A percentile compares a stretch with the other conserved stretches of the same genome.
phyloP scores from a whole-genome alignment of 2,797 vertebrate species.

The Rhabdophis nuchalis region DNA sequence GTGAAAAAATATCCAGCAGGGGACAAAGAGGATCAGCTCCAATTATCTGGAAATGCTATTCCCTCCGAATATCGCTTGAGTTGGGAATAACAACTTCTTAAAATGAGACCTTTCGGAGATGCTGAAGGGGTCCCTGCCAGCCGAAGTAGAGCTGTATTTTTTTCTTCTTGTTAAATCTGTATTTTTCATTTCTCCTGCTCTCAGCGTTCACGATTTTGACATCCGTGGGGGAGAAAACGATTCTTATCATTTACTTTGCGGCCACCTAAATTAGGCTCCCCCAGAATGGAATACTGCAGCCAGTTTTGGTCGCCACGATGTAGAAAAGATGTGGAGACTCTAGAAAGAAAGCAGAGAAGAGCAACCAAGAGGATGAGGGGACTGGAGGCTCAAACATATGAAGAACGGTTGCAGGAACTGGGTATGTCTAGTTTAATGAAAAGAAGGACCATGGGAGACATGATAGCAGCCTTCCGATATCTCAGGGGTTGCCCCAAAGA shows the following conservation, averaged over 20 bases:
- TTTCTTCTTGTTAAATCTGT: not conserved
- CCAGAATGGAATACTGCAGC: too few species aligned
- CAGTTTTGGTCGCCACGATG: too few species aligned
- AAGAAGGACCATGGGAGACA: too few species aligned
- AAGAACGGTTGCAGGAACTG: too few species aligned
- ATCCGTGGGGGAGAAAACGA: not conserved
- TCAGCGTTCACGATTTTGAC: accelerated
- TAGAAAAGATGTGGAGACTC: too few species aligned
- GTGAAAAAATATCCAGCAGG: not conserved
- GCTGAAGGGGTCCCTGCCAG: not conserved
- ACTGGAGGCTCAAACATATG: too few species aligned
- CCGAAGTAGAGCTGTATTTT: not conserved
- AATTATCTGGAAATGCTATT: not conserved
- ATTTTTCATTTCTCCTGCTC: not conserved
- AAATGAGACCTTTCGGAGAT: not conserved
- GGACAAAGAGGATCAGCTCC: not conserved
- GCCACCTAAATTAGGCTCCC: not conserved
- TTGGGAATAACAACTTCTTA: not conserved
- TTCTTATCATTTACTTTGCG: not conserved
- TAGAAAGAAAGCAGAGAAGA: too few species aligned
- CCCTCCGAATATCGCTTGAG: not conserved
- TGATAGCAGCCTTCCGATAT: too few species aligned
- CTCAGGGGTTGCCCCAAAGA: too few species aligned
- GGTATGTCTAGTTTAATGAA: too few species aligned
- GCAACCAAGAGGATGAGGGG: too few species aligned